A percentile compares a stretch with the other conserved stretches of the same genome.
These are phyloP conservation scores for Pharmacophagus antenor DNA, from an alignment of 2,888 invertebrate species.

Conservation along the genomic window DNA sequence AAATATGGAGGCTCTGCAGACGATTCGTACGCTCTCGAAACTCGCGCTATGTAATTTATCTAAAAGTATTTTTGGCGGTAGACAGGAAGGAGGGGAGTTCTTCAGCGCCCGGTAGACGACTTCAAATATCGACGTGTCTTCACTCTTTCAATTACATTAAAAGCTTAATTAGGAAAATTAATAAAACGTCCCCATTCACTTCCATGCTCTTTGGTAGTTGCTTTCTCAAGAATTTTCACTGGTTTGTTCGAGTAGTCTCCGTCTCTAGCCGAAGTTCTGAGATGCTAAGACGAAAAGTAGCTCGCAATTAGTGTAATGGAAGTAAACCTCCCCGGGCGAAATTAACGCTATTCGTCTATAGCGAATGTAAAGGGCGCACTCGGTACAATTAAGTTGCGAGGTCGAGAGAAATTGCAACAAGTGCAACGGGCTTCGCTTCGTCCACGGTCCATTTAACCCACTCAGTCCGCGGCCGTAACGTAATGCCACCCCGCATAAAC, in stretches of 20 bases:
- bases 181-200: constrained; percentile 68
- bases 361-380: constrained; percentile 64
- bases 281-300: constrained; percentile 76
- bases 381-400: constrained; percentile 68
- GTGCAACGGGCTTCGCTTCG: constrained; percentile 64
- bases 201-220: constrained; percentile 69
- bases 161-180: constrained; percentile 79
- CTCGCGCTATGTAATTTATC: constrained; percentile 71
- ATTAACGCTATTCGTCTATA: constrained; percentile 73
- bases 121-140: constrained; percentile 67
- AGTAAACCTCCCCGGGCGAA: constrained; percentile 65
- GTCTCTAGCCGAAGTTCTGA: constrained; percentile 65
- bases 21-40: constrained; percentile 74
- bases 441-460: constrained; percentile 74
- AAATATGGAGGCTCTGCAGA: constrained; percentile 68
- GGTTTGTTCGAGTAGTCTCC: constrained; percentile 68
- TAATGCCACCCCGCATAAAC: constrained; percentile 52
- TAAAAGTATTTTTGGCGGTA: constrained; percentile 71
- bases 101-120: constrained; percentile 42
- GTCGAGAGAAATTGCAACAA: constrained; percentile 75
- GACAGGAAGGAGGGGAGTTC: constrained; percentile 52
- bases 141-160: constrained; percentile 77
- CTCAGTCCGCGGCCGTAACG: constrained; percentile 57
- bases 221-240: constrained; percentile 64
- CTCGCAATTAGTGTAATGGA: constrained; percentile 79